These are phyloP conservation scores for Pogonognathellus flavescens DNA, from an alignment of 1,140 invertebrate genomes.

Conservation along the genomic window DNA sequence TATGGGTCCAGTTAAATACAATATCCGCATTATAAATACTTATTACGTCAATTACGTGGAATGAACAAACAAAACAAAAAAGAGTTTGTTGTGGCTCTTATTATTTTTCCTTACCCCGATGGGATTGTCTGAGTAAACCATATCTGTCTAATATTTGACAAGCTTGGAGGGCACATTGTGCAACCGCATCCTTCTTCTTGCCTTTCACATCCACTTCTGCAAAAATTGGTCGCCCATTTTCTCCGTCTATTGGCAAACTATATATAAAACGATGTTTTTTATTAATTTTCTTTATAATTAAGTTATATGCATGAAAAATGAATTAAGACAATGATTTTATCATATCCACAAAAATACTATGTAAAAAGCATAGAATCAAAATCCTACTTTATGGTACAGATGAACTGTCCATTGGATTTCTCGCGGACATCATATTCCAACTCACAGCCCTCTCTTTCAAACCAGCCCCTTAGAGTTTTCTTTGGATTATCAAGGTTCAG, in stretches of 20 bases:
- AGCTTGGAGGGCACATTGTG: slow-evolving; percentile 94
- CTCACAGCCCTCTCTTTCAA: slow-evolving; percentile 92
- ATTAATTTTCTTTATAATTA: neutral
- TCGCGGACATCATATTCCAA: slow-evolving; percentile 88
- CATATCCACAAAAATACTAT: too few relatives aligned
- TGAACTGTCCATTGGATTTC: slow-evolving; percentile 83
- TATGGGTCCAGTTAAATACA: too few relatives aligned
- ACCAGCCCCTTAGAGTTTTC: slow-evolving; percentile 93
- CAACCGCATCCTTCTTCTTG: slow-evolving; percentile 94
- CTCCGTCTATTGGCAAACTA: slow-evolving; percentile 85
- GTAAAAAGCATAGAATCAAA: neutral
- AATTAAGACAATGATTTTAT: too few relatives aligned
- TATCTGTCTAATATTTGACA: slow-evolving; percentile 90
- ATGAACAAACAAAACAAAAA: too few relatives aligned
- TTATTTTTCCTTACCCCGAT: slow-evolving; percentile 75
- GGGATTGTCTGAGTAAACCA: slow-evolving; percentile 83
- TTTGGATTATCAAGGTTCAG: slow-evolving; percentile 95
- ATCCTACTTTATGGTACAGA: slow-evolving; percentile 77
- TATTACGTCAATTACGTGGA: too few relatives aligned
- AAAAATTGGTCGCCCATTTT: slow-evolving; percentile 79
- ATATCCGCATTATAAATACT: too few relatives aligned
- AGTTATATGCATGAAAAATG: neutral
- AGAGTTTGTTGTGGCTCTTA: too few relatives aligned
- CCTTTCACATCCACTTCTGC: slow-evolving; percentile 90
- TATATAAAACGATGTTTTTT: slow-evolving; percentile 7